These are phyloP conservation scores for Arctia plantaginis DNA, from an alignment of 2,888 invertebrate species.

Conservation along the genomic window DNA sequence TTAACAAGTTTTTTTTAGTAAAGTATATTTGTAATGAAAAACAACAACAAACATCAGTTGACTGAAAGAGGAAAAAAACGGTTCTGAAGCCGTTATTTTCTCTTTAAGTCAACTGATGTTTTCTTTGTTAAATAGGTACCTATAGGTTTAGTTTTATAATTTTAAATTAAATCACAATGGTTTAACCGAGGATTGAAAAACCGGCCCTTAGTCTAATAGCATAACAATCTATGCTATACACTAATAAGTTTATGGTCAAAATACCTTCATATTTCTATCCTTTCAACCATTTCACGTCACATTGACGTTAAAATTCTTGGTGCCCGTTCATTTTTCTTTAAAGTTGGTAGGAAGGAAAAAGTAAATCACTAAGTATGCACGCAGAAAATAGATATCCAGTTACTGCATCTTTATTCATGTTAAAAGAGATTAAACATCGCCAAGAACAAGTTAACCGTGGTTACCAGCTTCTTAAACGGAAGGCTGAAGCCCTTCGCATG, in stretches of 20 bases:
- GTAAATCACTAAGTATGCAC: slow-evolving; percentile 66
- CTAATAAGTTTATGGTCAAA: neutral
- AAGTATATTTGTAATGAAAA: too few species aligned
- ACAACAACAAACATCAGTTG: too few species aligned
- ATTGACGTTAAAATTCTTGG: slow-evolving; percentile 12
- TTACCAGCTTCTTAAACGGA: slow-evolving; percentile 73
- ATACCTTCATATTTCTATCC: neutral
- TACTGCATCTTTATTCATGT: slow-evolving; percentile 78
- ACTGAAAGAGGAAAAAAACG: too few species aligned
- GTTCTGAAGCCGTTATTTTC: too few species aligned
- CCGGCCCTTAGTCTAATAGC: neutral
- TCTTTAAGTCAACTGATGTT: too few species aligned
- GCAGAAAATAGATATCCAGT: slow-evolving; percentile 78
- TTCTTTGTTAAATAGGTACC: too few species aligned
- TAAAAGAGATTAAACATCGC: slow-evolving; percentile 78
- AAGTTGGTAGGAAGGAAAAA: slow-evolving; percentile 1
- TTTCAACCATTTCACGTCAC: slow-evolving; percentile 12
- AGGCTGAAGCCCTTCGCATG: slow-evolving; percentile 75
- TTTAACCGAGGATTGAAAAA: too few species aligned
- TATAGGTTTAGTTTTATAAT: too few species aligned
- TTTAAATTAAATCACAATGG: too few species aligned
- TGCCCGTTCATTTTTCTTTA: neutral
- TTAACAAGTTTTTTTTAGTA: too few species aligned
- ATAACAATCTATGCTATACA: neutral
- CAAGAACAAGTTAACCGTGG: slow-evolving; percentile 77